Percentiles rank a stretch among this genome's conserved stretches.
phyloP scores from a whole-genome alignment of 2,113 vertebrate species.

The Sprattus sprattus region DNA sequence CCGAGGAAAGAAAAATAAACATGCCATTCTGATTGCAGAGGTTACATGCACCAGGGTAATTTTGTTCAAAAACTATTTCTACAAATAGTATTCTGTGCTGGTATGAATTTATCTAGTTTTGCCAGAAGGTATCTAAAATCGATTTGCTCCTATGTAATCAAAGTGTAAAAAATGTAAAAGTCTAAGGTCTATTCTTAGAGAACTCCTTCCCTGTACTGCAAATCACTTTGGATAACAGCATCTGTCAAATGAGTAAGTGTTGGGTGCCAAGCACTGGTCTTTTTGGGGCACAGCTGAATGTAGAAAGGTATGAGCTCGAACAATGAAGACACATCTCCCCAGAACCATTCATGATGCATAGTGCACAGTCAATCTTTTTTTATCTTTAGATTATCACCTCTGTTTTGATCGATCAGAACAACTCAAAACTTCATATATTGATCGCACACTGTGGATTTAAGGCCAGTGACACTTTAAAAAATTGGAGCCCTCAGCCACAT shows the following conservation, averaged over 20 bases:
- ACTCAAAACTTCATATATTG: neutral
- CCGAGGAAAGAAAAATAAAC: no score
- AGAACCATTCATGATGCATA: neutral
- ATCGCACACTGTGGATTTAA: constrained; percentile 2
- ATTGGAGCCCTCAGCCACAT: constrained; percentile 1
- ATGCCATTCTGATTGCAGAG: no score
- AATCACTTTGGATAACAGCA: neutral
- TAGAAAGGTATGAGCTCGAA: neutral
- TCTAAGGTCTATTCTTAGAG: neutral
- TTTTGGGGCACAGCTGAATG: neutral
- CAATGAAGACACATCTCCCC: neutral
- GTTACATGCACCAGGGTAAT: no score
- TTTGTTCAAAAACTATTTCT: no score
- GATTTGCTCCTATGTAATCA: neutral
- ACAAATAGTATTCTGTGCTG: no score
- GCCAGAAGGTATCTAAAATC: neutral
- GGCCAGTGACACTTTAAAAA: neutral
- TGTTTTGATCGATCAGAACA: neutral
- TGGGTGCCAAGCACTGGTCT: neutral
- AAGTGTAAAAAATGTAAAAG: neutral
- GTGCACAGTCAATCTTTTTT: neutral
- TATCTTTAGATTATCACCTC: neutral
- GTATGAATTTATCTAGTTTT: no score
- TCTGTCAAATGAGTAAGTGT: neutral
- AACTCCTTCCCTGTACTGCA: neutral